These are phyloP conservation scores for Drosophila lini DNA, from an alignment of 1,140 invertebrate genomes.

Conservation along the genomic window DNA sequence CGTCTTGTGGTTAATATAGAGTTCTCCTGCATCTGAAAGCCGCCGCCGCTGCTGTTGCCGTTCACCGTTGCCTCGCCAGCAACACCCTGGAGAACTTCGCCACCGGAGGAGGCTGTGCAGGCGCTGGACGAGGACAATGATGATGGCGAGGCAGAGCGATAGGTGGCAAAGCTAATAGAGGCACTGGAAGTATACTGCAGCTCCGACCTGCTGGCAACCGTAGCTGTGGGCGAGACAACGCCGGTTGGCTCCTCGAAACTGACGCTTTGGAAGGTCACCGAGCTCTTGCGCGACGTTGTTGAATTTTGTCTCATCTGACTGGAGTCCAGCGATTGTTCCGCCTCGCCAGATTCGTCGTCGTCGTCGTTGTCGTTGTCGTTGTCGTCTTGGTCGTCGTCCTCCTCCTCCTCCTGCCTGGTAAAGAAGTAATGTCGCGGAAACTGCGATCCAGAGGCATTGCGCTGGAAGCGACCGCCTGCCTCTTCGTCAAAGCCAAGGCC, in stretches of 20 bases:
- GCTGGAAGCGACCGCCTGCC: constrained; percentile 66
- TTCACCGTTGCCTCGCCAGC: background rate
- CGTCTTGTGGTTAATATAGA: constrained; percentile 63
- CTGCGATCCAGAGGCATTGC: constrained; percentile 75
- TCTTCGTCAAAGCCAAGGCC: constrained; percentile 26
- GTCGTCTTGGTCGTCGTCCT: constrained; percentile 2
- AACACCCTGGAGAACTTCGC: constrained; percentile 8
- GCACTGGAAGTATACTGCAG: constrained; percentile 58
- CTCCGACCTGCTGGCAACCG: constrained; percentile 9
- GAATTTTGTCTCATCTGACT: constrained; percentile 52
- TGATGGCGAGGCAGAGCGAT: constrained; percentile 29
- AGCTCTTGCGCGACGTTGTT: constrained; percentile 65
- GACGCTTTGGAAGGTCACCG: constrained; percentile 66
- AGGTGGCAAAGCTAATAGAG: constrained; percentile 78
- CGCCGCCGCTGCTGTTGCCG: background rate
- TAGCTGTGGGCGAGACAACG: background rate
- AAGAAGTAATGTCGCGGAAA: constrained; percentile 82
- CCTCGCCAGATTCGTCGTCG: background rate
- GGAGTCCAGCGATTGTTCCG: constrained; percentile 1
- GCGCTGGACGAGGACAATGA: constrained; percentile 38
- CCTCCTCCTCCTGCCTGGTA: constrained; percentile 15
- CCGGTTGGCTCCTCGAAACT: constrained; percentile 33
- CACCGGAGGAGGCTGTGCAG: constrained; percentile 28
- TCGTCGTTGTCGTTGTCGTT: constrained; percentile 17
- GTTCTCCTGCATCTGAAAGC: constrained; percentile 54